These are phyloP conservation scores for Enteromius treurensis DNA, from an alignment of 2,797 vertebrate species.

Conservation along the genomic window DNA sequence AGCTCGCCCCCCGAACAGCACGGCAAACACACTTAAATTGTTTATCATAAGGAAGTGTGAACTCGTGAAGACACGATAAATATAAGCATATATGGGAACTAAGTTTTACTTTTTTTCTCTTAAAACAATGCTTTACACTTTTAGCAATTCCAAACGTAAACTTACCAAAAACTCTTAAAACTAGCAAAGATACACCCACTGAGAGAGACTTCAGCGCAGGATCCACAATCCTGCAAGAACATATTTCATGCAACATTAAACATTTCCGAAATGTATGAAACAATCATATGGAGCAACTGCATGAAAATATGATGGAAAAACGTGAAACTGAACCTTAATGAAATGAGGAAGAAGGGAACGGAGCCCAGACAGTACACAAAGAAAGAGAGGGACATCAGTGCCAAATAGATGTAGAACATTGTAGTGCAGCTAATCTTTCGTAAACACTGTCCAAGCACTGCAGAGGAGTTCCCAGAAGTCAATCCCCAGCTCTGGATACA, in stretches of 20 bases:
- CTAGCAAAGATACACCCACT: slow-evolving; percentile 44
- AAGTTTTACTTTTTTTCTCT: neutral
- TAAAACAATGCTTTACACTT: neutral
- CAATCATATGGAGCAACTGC: neutral
- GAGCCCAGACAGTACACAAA: slow-evolving; percentile 77
- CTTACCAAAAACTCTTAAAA: slow-evolving; percentile 45
- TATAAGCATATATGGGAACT: neutral
- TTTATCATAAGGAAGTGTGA: too few relatives aligned
- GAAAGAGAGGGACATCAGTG: slow-evolving; percentile 74
- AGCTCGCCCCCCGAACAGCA: too few relatives aligned
- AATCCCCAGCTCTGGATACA: slow-evolving; percentile 75
- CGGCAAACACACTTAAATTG: too few relatives aligned
- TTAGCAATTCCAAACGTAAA: neutral
- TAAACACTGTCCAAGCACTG: slow-evolving; percentile 81
- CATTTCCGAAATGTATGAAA: neutral
- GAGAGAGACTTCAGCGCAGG: slow-evolving; percentile 76
- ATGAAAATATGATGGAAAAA: neutral
- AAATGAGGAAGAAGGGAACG: slow-evolving; percentile 76
- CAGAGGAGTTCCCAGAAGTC: slow-evolving; percentile 74
- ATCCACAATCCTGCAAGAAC: slow-evolving; percentile 72
- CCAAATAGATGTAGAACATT: slow-evolving; percentile 82
- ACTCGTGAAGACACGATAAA: neutral
- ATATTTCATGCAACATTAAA: neutral
- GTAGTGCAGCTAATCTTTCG: slow-evolving; percentile 75
- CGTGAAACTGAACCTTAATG: slow-evolving; percentile 76